A percentile compares a stretch with the other conserved stretches of the same genome.
These are phyloP conservation scores for Ceyx melanurus DNA, from an alignment of 2,113 vertebrate species.

Conservation along the genomic window DNA sequence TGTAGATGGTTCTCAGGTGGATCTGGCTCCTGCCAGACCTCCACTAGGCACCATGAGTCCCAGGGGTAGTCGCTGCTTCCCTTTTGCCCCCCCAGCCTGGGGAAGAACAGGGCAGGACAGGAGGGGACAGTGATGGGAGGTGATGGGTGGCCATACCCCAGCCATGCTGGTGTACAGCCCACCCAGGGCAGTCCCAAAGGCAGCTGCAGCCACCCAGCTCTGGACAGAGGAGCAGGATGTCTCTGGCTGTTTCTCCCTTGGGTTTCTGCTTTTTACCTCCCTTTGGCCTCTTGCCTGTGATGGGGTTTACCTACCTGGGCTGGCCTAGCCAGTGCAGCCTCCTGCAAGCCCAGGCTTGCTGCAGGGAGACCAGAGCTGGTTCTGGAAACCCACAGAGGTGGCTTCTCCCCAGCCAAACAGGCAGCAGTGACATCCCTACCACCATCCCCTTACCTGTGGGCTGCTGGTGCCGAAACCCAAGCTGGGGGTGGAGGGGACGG, in stretches of 20 bases:
- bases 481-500: conserved; percentile 82
- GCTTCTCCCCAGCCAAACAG: accelerated
- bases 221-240: neutral
- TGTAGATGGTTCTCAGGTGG: no score
- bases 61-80: neutral
- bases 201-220: neutral
- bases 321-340: neutral
- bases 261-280: neutral
- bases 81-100: neutral
- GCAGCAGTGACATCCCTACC: accelerated
- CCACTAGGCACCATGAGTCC: neutral
- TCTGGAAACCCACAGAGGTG: neutral
- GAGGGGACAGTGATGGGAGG: neutral
- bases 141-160: accelerated
- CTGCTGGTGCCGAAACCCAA: conserved; percentile 91
- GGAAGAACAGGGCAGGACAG: neutral
- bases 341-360: neutral
- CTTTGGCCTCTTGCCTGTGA: accelerated
- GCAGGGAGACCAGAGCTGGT: accelerated
- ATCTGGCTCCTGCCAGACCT: neutral
- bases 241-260: neutral
- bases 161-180: accelerated
- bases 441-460: conserved; percentile 83
- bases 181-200: neutral
- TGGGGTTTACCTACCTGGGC: neutral